Conservation (phyloP, 2,888 invertebrate species). For the Eupithecia subfuscata region DNA sequence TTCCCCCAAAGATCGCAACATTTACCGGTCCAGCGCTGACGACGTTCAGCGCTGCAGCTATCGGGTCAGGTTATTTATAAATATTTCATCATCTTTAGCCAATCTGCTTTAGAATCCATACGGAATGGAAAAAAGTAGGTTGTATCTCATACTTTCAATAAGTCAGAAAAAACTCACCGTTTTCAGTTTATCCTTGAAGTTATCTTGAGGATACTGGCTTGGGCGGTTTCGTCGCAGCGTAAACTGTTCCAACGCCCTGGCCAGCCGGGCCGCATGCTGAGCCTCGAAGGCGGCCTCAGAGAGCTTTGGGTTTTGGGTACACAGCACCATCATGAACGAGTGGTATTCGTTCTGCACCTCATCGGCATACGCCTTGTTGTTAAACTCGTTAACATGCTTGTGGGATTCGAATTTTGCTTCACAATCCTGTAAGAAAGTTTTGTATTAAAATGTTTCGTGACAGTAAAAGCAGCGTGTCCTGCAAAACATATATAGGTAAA, state of each 20-base stretch:
- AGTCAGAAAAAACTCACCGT: constrained; percentile 18
- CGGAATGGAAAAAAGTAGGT: neutral
- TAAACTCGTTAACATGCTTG: constrained; percentile 26
- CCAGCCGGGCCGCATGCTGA: constrained; percentile 24
- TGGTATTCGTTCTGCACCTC: constrained; percentile 27
- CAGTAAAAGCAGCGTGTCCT: constrained; percentile 11
- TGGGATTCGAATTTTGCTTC: constrained; percentile 16
- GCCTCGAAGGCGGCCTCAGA: constrained; percentile 25
- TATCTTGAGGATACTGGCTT: constrained; percentile 29
- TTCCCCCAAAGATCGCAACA: neutral
- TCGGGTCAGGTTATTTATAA: neutral
- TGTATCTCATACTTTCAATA: neutral
- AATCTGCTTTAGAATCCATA: neutral
- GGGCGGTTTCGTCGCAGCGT: constrained; percentile 23
- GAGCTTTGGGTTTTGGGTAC: constrained; percentile 28
- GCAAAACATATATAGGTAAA: neutral
- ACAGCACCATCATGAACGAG: constrained; percentile 24
- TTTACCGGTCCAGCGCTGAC: neutral
- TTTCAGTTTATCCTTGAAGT: constrained; percentile 18
- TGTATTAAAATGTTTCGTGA: neutral
- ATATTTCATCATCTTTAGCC: neutral
- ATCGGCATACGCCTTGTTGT: constrained; percentile 29
- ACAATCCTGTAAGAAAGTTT: constrained; percentile 30
- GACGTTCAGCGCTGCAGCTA: too few relatives aligned
- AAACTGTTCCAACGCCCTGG: constrained; percentile 30